Evolutionary conservation across 2,888 invertebrate species (phyloP), one percentile per base, ranked within the genome.

Genomic region (Lepidocyrtoides sp.): DNA sequence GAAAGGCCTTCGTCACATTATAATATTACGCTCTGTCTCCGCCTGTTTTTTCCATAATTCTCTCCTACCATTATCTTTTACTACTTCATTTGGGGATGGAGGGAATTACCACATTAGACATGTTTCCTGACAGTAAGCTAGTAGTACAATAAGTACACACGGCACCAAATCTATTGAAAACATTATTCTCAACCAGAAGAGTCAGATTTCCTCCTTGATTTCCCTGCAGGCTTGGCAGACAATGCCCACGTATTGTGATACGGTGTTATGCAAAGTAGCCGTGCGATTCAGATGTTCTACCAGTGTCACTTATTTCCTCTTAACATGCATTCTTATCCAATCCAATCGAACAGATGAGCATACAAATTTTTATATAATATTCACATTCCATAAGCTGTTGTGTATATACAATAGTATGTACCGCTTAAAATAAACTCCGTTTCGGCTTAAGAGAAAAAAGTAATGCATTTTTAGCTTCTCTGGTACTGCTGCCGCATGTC

Each of bases 151-250:
- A 32, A 44, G 14, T 29, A 69, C 69, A 32, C 60, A 72, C 2
- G 2, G 23, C 51, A 29, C 51, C 29, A 77, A 51, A n/a, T 32
- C 51, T 51, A 69, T 90, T 79, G 79, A 66, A 84, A 90, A 66
- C 84, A 54, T 20, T 26, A 41, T 69, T 57, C 54, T 72, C 23
- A 36, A 20, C 77, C 41, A 69, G 57, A 17, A 79, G 90, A 77
- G 63, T 90, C 90, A 69, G 90, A 90, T 90, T 90, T 90, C 90
- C 44, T 66, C 36, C 79, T 85, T 90, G 85, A 90, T 90, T 90
- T 90, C 90, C 90, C 90, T 14, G 63, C 57, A 90, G 90, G 57
- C 51, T 90, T 41, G 32, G 17, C 69, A 85, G 79, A 90, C 85
- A 90, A 90, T 90, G 32, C 29, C 48, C 54, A 20, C 41, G 20